These are phyloP conservation scores for Malthinus flaveolus DNA, from an alignment of 2,888 invertebrate species.

Conservation along the genomic window DNA sequence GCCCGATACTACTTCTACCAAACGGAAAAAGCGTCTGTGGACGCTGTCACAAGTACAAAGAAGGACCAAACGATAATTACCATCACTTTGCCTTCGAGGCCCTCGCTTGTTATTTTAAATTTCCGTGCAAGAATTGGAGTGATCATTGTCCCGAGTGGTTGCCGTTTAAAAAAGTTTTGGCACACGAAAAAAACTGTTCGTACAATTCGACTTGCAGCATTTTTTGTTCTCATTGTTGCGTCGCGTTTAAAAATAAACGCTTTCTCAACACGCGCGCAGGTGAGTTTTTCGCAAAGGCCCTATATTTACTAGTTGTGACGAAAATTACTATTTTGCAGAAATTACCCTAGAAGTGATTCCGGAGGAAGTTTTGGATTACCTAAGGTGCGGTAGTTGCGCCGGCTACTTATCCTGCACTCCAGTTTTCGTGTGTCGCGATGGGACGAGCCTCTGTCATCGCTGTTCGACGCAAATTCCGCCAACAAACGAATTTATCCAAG, in stretches of 20 bases:
- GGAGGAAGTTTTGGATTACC: conserved; percentile 41
- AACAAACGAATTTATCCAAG: conserved; percentile 37
- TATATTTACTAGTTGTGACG: neutral
- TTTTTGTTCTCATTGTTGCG: conserved; percentile 43
- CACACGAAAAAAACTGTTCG: conserved; percentile 47
- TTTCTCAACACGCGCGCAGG: conserved; percentile 40
- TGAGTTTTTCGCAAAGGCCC: conserved; percentile 28
- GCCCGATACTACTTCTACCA: conserved; percentile 46
- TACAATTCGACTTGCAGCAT: conserved; percentile 40
- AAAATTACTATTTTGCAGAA: conserved; percentile 34
- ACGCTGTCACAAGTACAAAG: conserved; percentile 38
- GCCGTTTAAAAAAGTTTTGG: conserved; percentile 43
- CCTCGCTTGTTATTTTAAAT: conserved; percentile 46
- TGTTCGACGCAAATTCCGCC: conserved; percentile 45
- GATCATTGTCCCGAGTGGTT: conserved; percentile 44
- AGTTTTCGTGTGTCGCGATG: conserved; percentile 43
- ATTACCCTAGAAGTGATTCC: conserved; percentile 40
- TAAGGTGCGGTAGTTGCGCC: conserved; percentile 47
- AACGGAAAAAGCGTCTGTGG: conserved; percentile 48
- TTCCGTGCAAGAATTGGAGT: conserved; percentile 48
- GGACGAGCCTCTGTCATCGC: conserved; percentile 47
- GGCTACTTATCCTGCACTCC: conserved; percentile 47
- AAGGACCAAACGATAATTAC: conserved; percentile 28
- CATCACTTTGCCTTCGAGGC: conserved; percentile 47
- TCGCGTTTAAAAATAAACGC: conserved; percentile 40